Evolutionary conservation across 2,113 vertebrate species (phyloP), one percentile per base, ranked within the genome.

Genomic region (Brachirus orientalis): DNA sequence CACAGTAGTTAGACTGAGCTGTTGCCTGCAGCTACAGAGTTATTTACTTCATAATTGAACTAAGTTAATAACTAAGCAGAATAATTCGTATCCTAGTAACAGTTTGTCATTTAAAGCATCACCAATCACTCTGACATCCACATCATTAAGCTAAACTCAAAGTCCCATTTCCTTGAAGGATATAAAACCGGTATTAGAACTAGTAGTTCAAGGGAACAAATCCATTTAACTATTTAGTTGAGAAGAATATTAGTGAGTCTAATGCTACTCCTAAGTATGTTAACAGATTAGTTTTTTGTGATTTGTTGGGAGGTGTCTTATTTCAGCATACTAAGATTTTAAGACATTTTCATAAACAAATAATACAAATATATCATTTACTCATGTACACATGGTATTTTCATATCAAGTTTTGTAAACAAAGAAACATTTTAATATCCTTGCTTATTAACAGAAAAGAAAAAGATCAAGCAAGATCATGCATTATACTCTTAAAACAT

Each of bases 121-220:
- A 75, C 82, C 59, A 79, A 79, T 88, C 65, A 62, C 28, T 60
- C 14, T n/a, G 75, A 71, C 71, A 54, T 45, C 55, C 56, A 48
- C 13, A 72, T 72, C 48, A 71, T 79, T 69, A 40, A 47, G 69
- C 68, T 43, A 66, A 48, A 72, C 57, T 36, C 16, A 17, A 63
- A 64, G 18, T 45, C 36, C 8, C 10, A 10, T 79, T 57, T 65
- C 50, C 11, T 55, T n/a, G 13, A 13, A 41, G 38, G 64, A 33
- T 59, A 16, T 45, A 19, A 19, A 62, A 63, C 10, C 55, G 33
- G 20, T 44, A 45, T 66, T 51, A 0, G 2, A 75, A 40, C 20
- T 33, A 12, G 59, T 61, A 38, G 40, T 57, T 62, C 45, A 59
- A n/a, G 11, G 3, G 16, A 22, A 55, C 11, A 52, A 35, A 17